Percentiles rank a stretch among this genome's conserved stretches.
Evolutionary conservation across 2,888 invertebrate species (phyloP).

Genomic region (Cepaea hortensis): DNA sequence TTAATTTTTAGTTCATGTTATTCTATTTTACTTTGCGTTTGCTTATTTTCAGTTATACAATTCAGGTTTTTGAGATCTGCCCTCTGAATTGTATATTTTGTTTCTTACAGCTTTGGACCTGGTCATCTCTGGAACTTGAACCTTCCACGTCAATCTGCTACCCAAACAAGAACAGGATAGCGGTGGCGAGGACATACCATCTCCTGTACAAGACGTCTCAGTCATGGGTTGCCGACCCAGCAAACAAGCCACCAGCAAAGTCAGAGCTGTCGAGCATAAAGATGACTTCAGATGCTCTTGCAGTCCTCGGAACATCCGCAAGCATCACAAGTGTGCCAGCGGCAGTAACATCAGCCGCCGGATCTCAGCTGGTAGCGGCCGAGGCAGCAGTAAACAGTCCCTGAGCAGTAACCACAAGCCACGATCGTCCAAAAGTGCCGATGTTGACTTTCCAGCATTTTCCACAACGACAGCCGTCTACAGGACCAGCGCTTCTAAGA

Average conservation of each 20-base stretch:
- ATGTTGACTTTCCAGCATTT: constrained; percentile 53
- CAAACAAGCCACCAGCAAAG: constrained; percentile 53
- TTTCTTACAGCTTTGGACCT: too few relatives aligned
- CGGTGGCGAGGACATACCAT: neutral
- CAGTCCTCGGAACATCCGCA: constrained; percentile 27
- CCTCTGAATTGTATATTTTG: too few relatives aligned
- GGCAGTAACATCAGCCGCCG: constrained; percentile 31
- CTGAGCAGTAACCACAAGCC: constrained; percentile 36
- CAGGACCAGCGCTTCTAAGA: constrained; percentile 51
- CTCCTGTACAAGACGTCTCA: neutral
- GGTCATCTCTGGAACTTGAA: too few relatives aligned
- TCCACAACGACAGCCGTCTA: constrained; percentile 59
- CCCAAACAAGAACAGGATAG: neutral
- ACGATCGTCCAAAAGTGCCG: constrained; percentile 37
- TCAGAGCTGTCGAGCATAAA: constrained; percentile 47
- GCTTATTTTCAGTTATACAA: too few relatives aligned
- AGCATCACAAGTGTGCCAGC: constrained; percentile 40
- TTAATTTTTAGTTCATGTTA: too few relatives aligned
- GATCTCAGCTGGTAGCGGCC: constrained; percentile 8
- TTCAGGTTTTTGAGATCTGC: too few relatives aligned
- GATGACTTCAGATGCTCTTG: constrained; percentile 24
- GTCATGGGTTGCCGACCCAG: constrained; percentile 54
- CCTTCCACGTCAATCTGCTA: too few relatives aligned
- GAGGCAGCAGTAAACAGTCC: constrained; percentile 26
- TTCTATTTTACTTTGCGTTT: too few relatives aligned